A percentile compares a stretch with the other conserved stretches of the same genome.
phyloP scores from a whole-genome alignment of 2,113 vertebrate species.

The Puntigrus tetrazona region DNA sequence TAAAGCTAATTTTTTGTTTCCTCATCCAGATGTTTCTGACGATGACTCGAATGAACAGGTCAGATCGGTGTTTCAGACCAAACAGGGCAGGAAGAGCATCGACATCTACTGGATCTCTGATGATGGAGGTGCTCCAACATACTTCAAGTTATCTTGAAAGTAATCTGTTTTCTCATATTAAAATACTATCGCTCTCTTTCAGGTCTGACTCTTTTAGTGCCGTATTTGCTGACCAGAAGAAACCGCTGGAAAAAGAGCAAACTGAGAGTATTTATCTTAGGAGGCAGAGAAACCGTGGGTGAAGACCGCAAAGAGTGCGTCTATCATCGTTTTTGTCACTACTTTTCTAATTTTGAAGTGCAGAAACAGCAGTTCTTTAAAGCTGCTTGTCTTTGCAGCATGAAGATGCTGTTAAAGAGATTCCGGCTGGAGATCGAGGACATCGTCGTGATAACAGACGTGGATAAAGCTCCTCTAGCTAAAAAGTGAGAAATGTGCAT shows the following conservation, averaged over 20 bases:
- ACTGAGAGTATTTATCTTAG: conserved; percentile 74
- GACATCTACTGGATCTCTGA: conserved; percentile 80
- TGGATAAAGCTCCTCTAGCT: conserved; percentile 65
- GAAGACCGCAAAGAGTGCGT: conserved; percentile 70
- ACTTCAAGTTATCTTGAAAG: neutral
- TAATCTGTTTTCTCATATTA: neutral
- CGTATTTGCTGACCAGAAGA: conserved; percentile 75
- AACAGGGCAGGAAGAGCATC: conserved; percentile 73
- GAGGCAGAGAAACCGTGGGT: conserved; percentile 68
- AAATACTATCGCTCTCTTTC: neutral
- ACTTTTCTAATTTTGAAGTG: neutral
- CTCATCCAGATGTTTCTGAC: neutral
- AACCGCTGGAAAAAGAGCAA: conserved; percentile 72
- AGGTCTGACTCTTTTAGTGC: conserved; percentile 80
- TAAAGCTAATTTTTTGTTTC: too few species aligned
- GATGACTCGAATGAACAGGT: conserved; percentile 45
- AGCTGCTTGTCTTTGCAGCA: conserved; percentile 60
- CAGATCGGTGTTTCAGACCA: conserved; percentile 70
- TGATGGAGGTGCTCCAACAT: conserved; percentile 70
- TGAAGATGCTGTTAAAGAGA: conserved; percentile 68
- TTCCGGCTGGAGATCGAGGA: conserved; percentile 75
- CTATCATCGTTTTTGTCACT: neutral
- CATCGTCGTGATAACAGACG: conserved; percentile 75
- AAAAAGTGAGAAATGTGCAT: conserved; percentile 64
- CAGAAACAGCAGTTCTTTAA: neutral